Evolutionary conservation across 1,140 invertebrate genomes (phyloP).

Genomic region (Oryctes rhinoceros): DNA sequence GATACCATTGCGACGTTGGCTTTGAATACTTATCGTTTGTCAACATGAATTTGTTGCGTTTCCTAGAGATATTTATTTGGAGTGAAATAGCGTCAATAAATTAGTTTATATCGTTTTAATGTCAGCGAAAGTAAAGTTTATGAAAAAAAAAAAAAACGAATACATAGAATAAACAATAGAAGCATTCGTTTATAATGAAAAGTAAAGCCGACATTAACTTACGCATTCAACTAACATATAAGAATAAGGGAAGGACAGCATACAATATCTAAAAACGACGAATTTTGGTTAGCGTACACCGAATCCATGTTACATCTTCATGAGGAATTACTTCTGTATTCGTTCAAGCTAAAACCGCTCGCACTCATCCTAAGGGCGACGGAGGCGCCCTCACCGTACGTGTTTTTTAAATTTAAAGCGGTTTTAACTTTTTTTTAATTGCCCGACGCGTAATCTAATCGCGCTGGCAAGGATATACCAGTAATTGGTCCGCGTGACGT

Average conservation of each 20-base stretch:
- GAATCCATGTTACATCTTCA: too few relatives aligned
- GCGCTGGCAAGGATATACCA: constrained; percentile 50
- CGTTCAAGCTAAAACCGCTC: neutral
- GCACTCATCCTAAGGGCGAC: neutral
- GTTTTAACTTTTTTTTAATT: constrained; percentile 52
- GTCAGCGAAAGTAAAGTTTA: too few relatives aligned
- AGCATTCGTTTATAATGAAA: too few relatives aligned
- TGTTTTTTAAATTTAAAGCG: constrained; percentile 50
- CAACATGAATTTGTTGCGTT: constrained; percentile 20
- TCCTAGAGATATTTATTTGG: constrained; percentile 27
- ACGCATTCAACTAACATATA: too few relatives aligned
- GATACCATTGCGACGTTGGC: constrained; percentile 41
- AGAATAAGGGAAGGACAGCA: too few relatives aligned
- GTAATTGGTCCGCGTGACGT: constrained; percentile 52
- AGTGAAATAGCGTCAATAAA: neutral
- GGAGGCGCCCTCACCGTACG: neutral
- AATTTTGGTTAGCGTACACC: too few relatives aligned
- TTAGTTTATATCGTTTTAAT: neutral
- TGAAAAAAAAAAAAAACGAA: too few relatives aligned
- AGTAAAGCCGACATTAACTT: too few relatives aligned
- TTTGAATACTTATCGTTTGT: constrained; percentile 42
- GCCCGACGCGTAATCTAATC: constrained; percentile 51
- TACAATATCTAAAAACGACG: too few relatives aligned
- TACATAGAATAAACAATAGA: too few relatives aligned
- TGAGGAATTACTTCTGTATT: neutral